Evolutionary conservation across 30 jellyfish, hydroid and myxozoan genomes (phyloP).

Genomic region (Nemopilema nomurai): DNA sequence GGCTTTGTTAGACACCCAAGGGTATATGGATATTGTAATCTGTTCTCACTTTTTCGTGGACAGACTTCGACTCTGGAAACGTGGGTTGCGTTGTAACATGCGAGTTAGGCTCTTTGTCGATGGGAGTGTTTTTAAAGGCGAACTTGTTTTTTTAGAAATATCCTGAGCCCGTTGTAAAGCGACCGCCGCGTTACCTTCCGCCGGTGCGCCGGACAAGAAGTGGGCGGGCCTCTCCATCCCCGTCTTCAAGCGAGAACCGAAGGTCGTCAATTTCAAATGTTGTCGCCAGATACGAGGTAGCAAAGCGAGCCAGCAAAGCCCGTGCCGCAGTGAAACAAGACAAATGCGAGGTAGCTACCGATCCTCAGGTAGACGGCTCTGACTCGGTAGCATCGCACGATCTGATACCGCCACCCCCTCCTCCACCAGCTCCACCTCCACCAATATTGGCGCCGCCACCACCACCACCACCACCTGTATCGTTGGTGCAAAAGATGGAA

Average conservation of each 20-base stretch:
- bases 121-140: background rate
- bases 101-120: no score
- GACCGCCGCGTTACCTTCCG: slow-evolving; percentile 89
- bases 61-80: no score
- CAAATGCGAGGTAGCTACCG: no score
- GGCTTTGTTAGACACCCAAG: no score
- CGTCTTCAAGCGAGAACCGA: background rate
- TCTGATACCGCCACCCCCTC: slow-evolving; percentile 39
- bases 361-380: background rate
- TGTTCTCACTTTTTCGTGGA: no score
- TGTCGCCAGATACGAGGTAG: slow-evolving; percentile 24
- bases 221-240: slow-evolving; percentile 45
- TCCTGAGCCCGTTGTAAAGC: slow-evolving; percentile 72
- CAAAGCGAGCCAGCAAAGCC: background rate
- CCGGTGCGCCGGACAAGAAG: slow-evolving; percentile 86
- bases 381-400: background rate
- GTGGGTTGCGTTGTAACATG: no score
- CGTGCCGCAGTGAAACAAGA: background rate
- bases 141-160: slow-evolving; percentile 47
- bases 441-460: slow-evolving; percentile 80
- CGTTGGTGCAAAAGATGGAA: slow-evolving; percentile 15
- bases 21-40: no score
- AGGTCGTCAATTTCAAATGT: background rate
- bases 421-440: slow-evolving; percentile 64
- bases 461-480: slow-evolving; percentile 62